Percentiles rank a stretch among this genome's conserved stretches.
phyloP scores from a whole-genome alignment of 2,888 invertebrate genomes.

The Ormyrus labotus region DNA sequence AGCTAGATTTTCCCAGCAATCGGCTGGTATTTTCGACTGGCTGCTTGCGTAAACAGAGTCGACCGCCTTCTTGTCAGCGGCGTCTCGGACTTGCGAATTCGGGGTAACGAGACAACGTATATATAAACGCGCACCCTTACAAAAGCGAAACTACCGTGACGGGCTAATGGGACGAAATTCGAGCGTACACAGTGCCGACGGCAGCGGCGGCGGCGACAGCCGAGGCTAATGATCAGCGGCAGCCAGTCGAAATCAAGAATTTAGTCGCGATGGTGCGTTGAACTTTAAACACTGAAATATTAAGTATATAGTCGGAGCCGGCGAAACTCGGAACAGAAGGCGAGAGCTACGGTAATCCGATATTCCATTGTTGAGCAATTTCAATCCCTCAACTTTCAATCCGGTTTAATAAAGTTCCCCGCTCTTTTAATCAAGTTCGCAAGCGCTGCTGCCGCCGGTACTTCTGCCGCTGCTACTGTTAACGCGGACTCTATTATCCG shows the following conservation, averaged over 20 bases:
- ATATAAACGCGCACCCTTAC: not conserved
- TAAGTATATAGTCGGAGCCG: not conserved
- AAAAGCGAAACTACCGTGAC: not conserved
- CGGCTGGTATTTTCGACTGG: not conserved
- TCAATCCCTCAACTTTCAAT: conserved; percentile 47
- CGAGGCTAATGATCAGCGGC: conserved; percentile 35
- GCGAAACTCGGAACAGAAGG: not conserved
- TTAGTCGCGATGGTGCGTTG: conserved; percentile 25
- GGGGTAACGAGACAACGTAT: conserved; percentile 24
- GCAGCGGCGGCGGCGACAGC: too few species aligned
- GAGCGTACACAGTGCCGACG: conserved; percentile 1
- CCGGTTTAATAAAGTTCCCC: conserved; percentile 45
- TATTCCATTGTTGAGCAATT: conserved; percentile 49
- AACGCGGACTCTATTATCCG: too few species aligned
- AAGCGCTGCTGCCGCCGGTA: not conserved
- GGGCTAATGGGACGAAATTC: conserved; percentile 40
- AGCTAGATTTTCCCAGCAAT: conserved; percentile 29
- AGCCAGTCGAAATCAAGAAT: conserved; percentile 36
- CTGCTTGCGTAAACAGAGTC: conserved; percentile 22
- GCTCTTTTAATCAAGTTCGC: conserved; percentile 58
- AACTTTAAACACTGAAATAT: conserved; percentile 39
- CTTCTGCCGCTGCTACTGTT: too few species aligned
- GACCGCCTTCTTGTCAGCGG: not conserved
- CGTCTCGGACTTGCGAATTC: conserved; percentile 28
- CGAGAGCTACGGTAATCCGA: conserved; percentile 29